A percentile compares a stretch with the other conserved stretches of the same genome.
These are phyloP conservation scores for Hylaea fasciaria DNA, from an alignment of 2,888 invertebrate genomes.

Conservation along the genomic window DNA sequence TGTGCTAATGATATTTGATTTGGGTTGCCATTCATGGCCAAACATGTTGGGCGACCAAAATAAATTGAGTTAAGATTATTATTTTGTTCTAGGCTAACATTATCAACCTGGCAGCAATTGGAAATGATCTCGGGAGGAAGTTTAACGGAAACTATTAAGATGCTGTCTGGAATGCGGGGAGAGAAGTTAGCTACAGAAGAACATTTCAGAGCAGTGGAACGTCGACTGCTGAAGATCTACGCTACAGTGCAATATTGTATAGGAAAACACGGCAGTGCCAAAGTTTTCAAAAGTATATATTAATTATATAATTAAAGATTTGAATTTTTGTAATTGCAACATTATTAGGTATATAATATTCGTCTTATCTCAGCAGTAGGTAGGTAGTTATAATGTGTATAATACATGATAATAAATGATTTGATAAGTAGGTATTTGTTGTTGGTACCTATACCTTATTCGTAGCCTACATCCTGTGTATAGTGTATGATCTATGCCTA, in stretches of 20 bases:
- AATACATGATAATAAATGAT: no score
- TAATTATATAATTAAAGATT: constrained; percentile 20
- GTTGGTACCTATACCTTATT: no score
- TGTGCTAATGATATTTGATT: no score
- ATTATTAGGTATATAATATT: no score
- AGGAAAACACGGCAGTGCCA: constrained; percentile 82
- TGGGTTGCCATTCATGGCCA: constrained; percentile 9
- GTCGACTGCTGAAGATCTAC: constrained; percentile 89
- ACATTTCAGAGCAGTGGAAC: constrained; percentile 91
- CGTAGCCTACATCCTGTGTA: no score
- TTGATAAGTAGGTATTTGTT: no score
- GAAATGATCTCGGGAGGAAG: constrained; percentile 89
- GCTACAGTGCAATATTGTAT: constrained; percentile 92
- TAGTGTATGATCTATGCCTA: no score
- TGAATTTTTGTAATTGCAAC: not conserved
- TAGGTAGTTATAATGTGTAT: no score
- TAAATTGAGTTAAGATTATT: not conserved
- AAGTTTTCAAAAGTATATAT: constrained; percentile 65
- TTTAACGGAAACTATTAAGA: constrained; percentile 83
- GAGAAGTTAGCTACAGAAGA: constrained; percentile 87
- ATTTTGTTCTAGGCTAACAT: constrained; percentile 85
- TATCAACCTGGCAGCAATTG: constrained; percentile 89
- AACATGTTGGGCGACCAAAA: constrained; percentile 2
- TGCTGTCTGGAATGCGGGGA: constrained; percentile 82
- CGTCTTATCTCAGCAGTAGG: no score